Percentiles rank a stretch among this genome's conserved stretches.
Evolutionary conservation across 2,888 invertebrate species (phyloP).

Genomic region (Copidosoma aretas): DNA sequence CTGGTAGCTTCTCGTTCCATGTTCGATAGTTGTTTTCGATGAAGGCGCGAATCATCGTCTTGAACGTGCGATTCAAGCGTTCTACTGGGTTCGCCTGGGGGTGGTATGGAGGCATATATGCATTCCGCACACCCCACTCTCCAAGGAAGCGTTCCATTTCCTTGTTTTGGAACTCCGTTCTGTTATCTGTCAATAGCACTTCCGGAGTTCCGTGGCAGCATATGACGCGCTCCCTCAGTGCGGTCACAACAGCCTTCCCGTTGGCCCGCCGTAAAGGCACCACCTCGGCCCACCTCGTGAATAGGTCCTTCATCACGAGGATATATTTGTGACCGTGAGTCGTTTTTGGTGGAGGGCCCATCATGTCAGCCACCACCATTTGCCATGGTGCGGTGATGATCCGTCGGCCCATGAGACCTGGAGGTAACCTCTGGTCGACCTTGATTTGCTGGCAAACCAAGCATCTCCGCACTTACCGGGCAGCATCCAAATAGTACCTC

Average conservation of each 20-base stretch:
- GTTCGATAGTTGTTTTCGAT: constrained; percentile 26
- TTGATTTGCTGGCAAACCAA: too few relatives aligned
- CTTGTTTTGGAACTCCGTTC: constrained; percentile 3
- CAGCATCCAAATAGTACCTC: too few relatives aligned
- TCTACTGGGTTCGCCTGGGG: constrained; percentile 46
- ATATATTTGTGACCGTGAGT: too few relatives aligned
- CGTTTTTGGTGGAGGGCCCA: too few relatives aligned
- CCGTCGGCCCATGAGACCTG: background rate
- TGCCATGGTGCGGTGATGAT: background rate
- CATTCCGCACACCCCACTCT: background rate
- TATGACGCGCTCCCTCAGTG: background rate
- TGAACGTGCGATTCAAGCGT: constrained; percentile 42
- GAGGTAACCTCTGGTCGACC: background rate
- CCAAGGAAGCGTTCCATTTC: background rate
- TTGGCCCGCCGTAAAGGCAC: background rate
- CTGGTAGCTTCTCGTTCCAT: constrained; percentile 46
- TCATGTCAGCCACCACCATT: background rate
- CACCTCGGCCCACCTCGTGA: too few relatives aligned
- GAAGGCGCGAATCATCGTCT: constrained; percentile 41
- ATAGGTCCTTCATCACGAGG: too few relatives aligned
- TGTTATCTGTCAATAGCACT: constrained; percentile 3
- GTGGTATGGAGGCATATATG: constrained; percentile 27
- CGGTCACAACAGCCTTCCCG: background rate
- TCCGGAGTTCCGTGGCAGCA: background rate
- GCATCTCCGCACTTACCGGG: too few relatives aligned